phyloP scores from a whole-genome alignment of 2,113 vertebrate species.

The Gambusia holbrooki region DNA sequence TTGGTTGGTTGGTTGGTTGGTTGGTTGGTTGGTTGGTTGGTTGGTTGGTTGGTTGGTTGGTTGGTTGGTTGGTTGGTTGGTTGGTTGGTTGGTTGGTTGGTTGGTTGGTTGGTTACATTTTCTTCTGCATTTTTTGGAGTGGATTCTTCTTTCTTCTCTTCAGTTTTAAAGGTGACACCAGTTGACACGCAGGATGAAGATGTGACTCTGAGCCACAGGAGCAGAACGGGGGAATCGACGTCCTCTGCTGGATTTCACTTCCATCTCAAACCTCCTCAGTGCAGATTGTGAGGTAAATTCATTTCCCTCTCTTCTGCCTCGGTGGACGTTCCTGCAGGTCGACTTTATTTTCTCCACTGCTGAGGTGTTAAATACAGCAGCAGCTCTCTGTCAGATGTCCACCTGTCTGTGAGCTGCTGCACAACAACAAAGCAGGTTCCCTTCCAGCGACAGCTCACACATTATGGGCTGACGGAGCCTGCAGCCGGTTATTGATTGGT shows the following conservation, averaged over 20 bases:
- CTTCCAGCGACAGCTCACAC: background rate
- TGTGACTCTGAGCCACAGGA: background rate
- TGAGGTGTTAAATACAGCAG: background rate
- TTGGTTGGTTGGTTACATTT: no score
- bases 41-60: no score
- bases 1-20: no score
- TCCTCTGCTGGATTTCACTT: background rate
- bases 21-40: no score
- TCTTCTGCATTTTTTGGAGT: no score
- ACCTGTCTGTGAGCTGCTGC: background rate
- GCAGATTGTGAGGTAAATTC: background rate
- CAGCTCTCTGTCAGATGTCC: background rate
- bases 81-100: no score
- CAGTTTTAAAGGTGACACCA: no score
- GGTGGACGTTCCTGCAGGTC: background rate
- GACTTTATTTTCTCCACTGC: constrained; percentile 1
- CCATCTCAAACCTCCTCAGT: background rate
- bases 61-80: no score
- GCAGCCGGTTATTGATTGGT: background rate
- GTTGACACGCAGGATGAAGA: no score
- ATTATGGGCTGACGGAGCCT: background rate
- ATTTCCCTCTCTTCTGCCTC: background rate
- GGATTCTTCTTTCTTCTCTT: no score
- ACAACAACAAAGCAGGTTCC: background rate
- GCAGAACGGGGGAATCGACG: background rate